Evolutionary conservation across 1,140 invertebrate species (phyloP).

Genomic region (Danaus melanippus): DNA sequence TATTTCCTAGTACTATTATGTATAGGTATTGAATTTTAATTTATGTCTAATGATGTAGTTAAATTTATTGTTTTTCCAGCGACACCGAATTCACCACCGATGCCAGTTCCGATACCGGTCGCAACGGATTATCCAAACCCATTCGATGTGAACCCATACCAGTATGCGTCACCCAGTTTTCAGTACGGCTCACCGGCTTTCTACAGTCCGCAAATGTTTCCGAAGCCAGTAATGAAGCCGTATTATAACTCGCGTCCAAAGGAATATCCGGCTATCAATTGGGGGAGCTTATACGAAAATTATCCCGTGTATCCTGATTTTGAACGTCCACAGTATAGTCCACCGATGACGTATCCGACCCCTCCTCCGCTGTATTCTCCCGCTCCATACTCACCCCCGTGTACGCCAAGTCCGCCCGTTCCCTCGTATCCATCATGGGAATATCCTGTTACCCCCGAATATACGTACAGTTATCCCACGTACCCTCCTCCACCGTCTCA

Average conservation of each 20-base stretch:
- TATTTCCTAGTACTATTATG: too few species aligned
- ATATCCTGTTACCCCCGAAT: conserved; percentile 10
- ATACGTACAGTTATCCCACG: neutral
- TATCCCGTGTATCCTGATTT: conserved; percentile 11
- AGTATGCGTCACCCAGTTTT: conserved; percentile 15
- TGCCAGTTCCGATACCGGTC: conserved; percentile 11
- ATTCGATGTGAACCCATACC: neutral
- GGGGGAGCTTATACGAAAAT: too few species aligned
- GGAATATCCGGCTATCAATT: too few species aligned
- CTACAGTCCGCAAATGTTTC: neutral
- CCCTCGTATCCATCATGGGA: conserved; percentile 12
- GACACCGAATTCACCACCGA: neutral
- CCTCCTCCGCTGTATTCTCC: conserved; percentile 3
- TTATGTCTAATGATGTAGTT: too few species aligned
- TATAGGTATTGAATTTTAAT: too few species aligned
- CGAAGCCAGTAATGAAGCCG: too few species aligned
- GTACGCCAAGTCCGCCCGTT: neutral
- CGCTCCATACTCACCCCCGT: conserved; percentile 3
- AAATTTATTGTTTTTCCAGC: neutral
- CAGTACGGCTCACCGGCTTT: conserved; percentile 3
- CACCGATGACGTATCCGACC: neutral
- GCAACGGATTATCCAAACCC: conserved; percentile 21
- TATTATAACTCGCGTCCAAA: too few species aligned
- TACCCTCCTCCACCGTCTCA: conserved; percentile 9
- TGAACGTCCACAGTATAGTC: conserved; percentile 2